Evolutionary conservation across 1,140 invertebrate species (phyloP), one percentile per base, ranked within the genome.

Genomic region (Leptinotarsa undecemlineata): DNA sequence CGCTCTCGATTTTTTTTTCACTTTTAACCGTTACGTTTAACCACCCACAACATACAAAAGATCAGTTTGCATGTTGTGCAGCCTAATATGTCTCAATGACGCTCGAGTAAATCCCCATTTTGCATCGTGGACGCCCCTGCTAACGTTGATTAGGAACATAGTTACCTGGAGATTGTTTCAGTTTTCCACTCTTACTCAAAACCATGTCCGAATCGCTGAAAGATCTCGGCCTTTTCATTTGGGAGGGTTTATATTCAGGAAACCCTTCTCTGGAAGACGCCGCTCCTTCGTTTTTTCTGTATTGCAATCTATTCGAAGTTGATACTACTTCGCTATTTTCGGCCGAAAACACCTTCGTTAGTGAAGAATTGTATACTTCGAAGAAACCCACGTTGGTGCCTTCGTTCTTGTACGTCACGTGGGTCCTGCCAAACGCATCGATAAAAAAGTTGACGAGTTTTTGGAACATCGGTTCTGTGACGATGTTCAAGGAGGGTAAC

Each of bases 401-500:
- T 57, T 8, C 51, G 17, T 57, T 19, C n/a, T 57, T 57, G 51
- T 57, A 57, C n/a, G 51, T 17, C 4, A 57, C n/a, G 13, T 57
- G 17, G 5, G 51, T 57, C 15, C 4, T 57, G 51, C 51, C 51
- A 14, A 15, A 19, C 4, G 51, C 15, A 19, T 76, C 73, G 19
- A 82, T 82, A 26, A 72, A 64, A 21, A 82, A 76, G 26, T 79
- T 71, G 23, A 77, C 62, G 2, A 78, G 57, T 60, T 57, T 71
- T 33, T 74, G 79, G 1, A 78, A 0, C 6, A 66, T 42, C n/a
- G 79, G 21, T 48, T 66, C 26, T 73, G 60, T 48, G 21, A 57
- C 26, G 48, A 82, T 80, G 57, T 76, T 60, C 8, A 82, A 73
- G 1, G 76, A 71, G 13, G 80, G 80, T 48, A 82, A 33, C 13